Percentiles rank a stretch among this genome's conserved stretches.
These are phyloP conservation scores for Chrysopilus asiliformis DNA, from an alignment of 2,888 invertebrate species.

Conservation along the genomic window DNA sequence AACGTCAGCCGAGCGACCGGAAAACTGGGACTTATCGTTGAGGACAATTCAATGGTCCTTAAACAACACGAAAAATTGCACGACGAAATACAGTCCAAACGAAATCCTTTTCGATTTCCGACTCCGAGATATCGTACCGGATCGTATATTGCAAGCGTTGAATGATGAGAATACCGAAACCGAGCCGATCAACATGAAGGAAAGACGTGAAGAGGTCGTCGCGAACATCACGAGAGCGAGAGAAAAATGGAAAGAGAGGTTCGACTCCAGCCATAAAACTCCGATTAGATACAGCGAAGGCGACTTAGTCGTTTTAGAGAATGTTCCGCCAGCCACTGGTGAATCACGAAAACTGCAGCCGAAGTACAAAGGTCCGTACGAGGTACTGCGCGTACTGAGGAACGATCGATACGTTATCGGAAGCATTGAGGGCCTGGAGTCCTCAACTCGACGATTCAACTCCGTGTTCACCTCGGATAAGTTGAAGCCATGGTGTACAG, in stretches of 20 bases:
- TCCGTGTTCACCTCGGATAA: constrained; percentile 15
- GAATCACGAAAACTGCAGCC: constrained; percentile 16
- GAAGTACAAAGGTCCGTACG: constrained; percentile 17
- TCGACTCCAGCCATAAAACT: constrained; percentile 11
- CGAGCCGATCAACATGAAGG: no score
- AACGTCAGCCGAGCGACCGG: not conserved
- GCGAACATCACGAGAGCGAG: constrained; percentile 10
- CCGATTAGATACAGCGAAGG: not conserved
- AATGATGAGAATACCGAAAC: no score
- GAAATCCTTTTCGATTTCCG: constrained; percentile 2
- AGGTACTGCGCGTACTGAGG: constrained; percentile 12
- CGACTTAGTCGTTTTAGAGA: constrained; percentile 12
- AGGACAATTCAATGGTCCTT: not conserved
- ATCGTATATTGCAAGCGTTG: no score
- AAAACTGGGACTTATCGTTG: not conserved
- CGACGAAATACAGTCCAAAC: constrained; percentile 3
- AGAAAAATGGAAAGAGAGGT: constrained; percentile 14
- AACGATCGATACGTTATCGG: constrained; percentile 17
- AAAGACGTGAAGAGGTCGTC: not conserved
- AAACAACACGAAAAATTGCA: not conserved
- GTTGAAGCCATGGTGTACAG: constrained; percentile 15
- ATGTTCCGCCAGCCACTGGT: constrained; percentile 11
- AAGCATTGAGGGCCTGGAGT: constrained; percentile 14
- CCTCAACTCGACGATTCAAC: constrained; percentile 15
- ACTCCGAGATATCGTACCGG: not conserved